Evolutionary conservation across 2,888 invertebrate species (phyloP), one percentile per base, ranked within the genome.

Genomic region (Corythucha ciliata): DNA sequence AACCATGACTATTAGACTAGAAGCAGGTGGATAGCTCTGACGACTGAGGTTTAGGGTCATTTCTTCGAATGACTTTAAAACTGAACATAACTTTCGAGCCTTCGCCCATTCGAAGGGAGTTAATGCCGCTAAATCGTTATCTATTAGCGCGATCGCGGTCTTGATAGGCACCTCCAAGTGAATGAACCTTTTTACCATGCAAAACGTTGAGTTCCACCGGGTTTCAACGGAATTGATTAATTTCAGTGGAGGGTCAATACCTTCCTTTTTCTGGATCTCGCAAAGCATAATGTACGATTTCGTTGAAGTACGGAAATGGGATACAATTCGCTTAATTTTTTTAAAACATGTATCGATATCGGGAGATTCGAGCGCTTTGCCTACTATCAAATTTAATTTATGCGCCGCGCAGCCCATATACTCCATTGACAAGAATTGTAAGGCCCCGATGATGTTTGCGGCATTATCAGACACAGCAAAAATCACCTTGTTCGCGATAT

Each of bases 141-240:
- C 46, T 26, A 54, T 54, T 21, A 54, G 33, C 14, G 54, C 54
- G 32, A 45, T 34, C 14, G 46, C 45, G 41, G 46, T 50, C 39
- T 54, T 54, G 18, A 54, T 37, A 16, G 48, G 47, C 8, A 10
- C 41, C 24, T 54, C 45, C 39, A 56, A 48, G 41, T 53, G 46
- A 6, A 54, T 47, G 41, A 56, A 56, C 44, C 53, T 14, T n/a
- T n/a, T n/a, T n/a, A n/a, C n/a, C n/a, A n/a, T n/a, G n/a, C n/a
- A n/a, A n/a, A n/a, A n/a, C n/a, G n/a, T n/a, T n/a, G n/a, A n/a
- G n/a, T n/a, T n/a, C n/a, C n/a, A n/a, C n/a, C n/a, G n/a, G n/a
- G n/a, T n/a, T n/a, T n/a, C n/a, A n/a, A n/a, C n/a, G n/a, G n/a
- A n/a, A n/a, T n/a, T n/a, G n/a, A n/a, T n/a, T n/a, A n/a, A n/a